phyloP scores from a whole-genome alignment of 2,797 vertebrate species.

The Pitangus sulphuratus region DNA sequence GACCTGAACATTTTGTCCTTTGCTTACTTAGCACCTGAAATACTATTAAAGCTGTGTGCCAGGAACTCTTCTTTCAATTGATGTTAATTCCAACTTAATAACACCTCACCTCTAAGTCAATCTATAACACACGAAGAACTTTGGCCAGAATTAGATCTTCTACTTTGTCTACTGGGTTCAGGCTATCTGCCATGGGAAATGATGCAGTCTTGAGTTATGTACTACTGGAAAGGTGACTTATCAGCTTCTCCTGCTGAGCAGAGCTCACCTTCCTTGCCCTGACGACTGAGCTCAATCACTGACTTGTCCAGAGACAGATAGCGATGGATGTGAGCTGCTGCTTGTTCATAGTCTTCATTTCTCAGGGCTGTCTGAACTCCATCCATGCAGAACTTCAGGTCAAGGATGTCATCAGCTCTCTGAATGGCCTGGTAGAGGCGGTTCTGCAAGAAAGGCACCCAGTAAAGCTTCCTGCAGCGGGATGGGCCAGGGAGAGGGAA shows the following conservation, averaged over 20 bases:
- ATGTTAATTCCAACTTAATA: background rate
- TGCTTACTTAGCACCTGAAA: background rate
- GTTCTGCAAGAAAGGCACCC: conserved; percentile 80
- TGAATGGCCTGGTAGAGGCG: conserved; percentile 98
- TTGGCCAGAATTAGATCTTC: background rate
- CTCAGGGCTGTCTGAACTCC: conserved; percentile 93
- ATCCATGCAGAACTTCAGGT: conserved; percentile 98
- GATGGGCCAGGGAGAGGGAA: background rate
- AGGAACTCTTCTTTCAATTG: background rate
- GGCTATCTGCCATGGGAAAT: background rate
- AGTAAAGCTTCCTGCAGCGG: background rate
- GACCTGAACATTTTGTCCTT: background rate
- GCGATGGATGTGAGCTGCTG: conserved; percentile 95
- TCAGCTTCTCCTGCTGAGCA: background rate
- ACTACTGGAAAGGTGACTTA: background rate
- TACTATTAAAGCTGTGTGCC: background rate
- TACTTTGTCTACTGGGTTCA: background rate
- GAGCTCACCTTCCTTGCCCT: conserved; percentile 91
- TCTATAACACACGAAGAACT: background rate
- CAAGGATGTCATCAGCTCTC: conserved; percentile 95
- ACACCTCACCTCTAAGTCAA: background rate
- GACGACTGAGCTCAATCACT: conserved; percentile 95
- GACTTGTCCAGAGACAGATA: conserved; percentile 97
- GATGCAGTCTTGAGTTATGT: background rate
- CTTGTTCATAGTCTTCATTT: conserved; percentile 95